A percentile compares a stretch with the other conserved stretches of the same genome.
Evolutionary conservation across 2,888 invertebrate genomes (phyloP).

Genomic region (Craniophora ligustri): DNA sequence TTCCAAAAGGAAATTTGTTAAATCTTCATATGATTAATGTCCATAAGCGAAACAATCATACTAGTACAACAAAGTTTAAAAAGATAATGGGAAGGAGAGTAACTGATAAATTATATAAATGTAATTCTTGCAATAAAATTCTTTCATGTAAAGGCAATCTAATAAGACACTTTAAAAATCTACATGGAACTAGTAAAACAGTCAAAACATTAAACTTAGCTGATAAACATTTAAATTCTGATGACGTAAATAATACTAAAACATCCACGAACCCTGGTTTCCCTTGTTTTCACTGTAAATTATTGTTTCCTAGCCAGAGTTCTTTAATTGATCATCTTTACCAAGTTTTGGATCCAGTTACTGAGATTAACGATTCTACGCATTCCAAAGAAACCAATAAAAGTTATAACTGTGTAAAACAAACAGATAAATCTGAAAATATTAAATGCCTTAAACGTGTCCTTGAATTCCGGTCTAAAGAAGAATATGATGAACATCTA

Average conservation of each 20-base stretch:
- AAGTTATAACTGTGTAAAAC: background rate
- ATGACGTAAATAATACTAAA: slow-evolving; percentile 17
- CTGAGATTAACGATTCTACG: background rate
- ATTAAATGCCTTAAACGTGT: background rate
- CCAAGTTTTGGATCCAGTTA: slow-evolving; percentile 62
- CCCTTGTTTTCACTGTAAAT: slow-evolving; percentile 73
- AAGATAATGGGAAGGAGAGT: slow-evolving; percentile 6
- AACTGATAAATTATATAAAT: slow-evolving; percentile 41
- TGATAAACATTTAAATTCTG: slow-evolving; percentile 8
- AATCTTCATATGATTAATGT: slow-evolving; percentile 10
- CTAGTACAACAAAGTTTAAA: background rate
- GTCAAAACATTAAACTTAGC: background rate
- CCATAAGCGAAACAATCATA: slow-evolving; percentile 10
- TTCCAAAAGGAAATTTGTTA: slow-evolving; percentile 55
- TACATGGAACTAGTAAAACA: slow-evolving; percentile 39
- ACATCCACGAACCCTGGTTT: slow-evolving; percentile 25
- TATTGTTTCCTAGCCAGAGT: slow-evolving; percentile 63
- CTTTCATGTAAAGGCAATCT: slow-evolving; percentile 49
- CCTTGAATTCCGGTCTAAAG: background rate
- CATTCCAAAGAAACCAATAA: background rate
- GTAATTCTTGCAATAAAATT: slow-evolving; percentile 54
- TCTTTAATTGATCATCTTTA: slow-evolving; percentile 77
- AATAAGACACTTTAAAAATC: slow-evolving; percentile 54
- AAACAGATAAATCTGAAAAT: background rate
- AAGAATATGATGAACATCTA: background rate